Base-by-base conservation (phyloP, 1,140 invertebrate genomes). In the Diorhabda carinulata region DNA sequence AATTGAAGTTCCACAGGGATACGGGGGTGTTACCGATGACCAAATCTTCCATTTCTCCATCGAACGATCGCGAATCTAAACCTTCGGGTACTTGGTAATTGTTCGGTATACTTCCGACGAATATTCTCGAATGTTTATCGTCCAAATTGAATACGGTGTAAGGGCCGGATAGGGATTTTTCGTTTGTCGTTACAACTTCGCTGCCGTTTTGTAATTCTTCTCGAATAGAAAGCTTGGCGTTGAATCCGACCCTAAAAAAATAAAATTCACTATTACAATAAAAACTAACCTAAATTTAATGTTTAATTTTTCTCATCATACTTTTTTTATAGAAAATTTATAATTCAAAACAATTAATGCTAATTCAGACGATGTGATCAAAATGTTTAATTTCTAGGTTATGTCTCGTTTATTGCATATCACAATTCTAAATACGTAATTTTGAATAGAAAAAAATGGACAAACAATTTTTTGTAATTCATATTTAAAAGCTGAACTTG, bases 1-100 rank as follows among this genome's bases (percentile, higher is more conserved):
- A 89, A 8, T 75, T 75, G 76, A 97, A 97, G 83, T 99, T 98
- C 97, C 97, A 99, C 9, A 99, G 84, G 0, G 96, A 96, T 9
- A 98, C 87, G 3, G 90, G 91, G 8, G 89, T 90, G 44, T 95
- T 93, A 10, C 96, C 96, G 72, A 98, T 91, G 62, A 89, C 86
- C 0, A 99, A 80, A 64, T 96, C 94, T 79, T 98, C 96, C 69
- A 99, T 92, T 74, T 91, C 86, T 3, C 98, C 98, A 61, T 90
- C 88, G 79, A 96, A 99, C 0, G 88, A 90, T 3, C 86, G 88
- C 59, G 89, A 87, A 5, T 84, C 86, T 3, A 97, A 83, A 0
- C 82, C 85, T 3, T 86, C 80, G 68, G 92, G 92, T 3, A 92
- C 86, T 59, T 88, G 86, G 70, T 88, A 90, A 3, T 85, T 85